Base-by-base conservation (phyloP, 2,888 invertebrate genomes). In the Urechis unicinctus region DNA sequence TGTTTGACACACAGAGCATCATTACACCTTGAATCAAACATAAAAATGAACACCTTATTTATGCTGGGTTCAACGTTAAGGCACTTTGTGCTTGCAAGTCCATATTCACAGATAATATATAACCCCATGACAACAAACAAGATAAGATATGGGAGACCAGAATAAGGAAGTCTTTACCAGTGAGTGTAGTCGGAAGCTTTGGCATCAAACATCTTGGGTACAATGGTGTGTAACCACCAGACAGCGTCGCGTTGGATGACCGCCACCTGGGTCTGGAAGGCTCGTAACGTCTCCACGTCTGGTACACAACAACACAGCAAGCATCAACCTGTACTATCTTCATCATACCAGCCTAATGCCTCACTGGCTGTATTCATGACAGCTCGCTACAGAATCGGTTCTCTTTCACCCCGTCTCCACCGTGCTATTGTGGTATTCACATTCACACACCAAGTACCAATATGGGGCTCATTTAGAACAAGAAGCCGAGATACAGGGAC, bases 191-290 rank as follows among this genome's bases (percentile, higher is more conserved):
- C 91, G 31, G 82, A 82, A 1, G 85, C 80, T 29, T 83, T 83
- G 2, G 91, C 85, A 26, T 85, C 82, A 75, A 87, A 91, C 60
- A 88, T 80, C 57, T 85, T 83, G 50, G 87, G 84, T 3, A 89
- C 91, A 5, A 86, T 83, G 63, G 88, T 88, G 65, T 91, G 87
- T 72, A 96, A 81, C 95, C 95, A 96, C 67, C 85, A 85, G 1
- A 94, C 84, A 29, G 90, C 86, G 68, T 92, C 88, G 63, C 88
- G 82, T 79, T 96, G 93, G 64, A 95, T 88, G 9, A 74, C 73
- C 1, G 82, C 76, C 26, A 82, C 77, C 61, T 77, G 74, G 44
- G 75, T 70, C 65, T 82, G 82, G 71, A 80, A 83, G 45, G 68
- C 69, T 62, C 78, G 69, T 29, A 81, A 57, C 3, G 68, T 64